phyloP scores from a whole-genome alignment of 2,888 invertebrate genomes.

The Bibio marci region DNA sequence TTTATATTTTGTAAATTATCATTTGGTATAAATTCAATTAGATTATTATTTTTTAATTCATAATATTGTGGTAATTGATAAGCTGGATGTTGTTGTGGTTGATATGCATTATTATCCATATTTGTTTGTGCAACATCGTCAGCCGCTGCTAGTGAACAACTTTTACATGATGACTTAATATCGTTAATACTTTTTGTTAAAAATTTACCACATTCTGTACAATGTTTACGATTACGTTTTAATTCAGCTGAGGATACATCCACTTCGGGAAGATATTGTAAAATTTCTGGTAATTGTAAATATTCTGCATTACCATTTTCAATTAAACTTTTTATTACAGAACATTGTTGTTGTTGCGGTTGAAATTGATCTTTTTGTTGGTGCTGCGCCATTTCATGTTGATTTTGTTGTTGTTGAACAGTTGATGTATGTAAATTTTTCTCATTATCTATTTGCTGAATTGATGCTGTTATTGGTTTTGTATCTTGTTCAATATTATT shows the following conservation, averaged over 20 bases:
- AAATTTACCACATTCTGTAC: constrained; percentile 11
- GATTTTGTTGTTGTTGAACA: too few species aligned
- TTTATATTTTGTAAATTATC: neutral
- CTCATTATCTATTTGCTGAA: neutral
- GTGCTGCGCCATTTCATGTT: too few species aligned
- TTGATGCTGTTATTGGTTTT: neutral
- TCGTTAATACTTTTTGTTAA: too few species aligned
- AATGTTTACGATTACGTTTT: constrained; percentile 10
- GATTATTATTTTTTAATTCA: neutral
- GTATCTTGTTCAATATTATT: too few species aligned
- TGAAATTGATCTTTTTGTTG: too few species aligned
- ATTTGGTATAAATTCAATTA: neutral
- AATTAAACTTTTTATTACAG: neutral
- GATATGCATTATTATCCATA: too few species aligned
- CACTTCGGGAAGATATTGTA: constrained; percentile 26
- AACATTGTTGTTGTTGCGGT: neutral
- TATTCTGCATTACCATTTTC: constrained; percentile 10
- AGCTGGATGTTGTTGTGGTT: neutral
- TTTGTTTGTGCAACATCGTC: too few species aligned
- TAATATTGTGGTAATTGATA: constrained; percentile 1
- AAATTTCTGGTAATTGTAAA: constrained; percentile 23
- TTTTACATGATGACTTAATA: too few species aligned
- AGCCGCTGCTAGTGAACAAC: too few species aligned
- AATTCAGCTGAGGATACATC: too few species aligned
- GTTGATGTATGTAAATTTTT: neutral